These are phyloP conservation scores for Amphiura filiformis DNA, from an alignment of 35 echinoderm and acorn worm species.

Conservation along the genomic window DNA sequence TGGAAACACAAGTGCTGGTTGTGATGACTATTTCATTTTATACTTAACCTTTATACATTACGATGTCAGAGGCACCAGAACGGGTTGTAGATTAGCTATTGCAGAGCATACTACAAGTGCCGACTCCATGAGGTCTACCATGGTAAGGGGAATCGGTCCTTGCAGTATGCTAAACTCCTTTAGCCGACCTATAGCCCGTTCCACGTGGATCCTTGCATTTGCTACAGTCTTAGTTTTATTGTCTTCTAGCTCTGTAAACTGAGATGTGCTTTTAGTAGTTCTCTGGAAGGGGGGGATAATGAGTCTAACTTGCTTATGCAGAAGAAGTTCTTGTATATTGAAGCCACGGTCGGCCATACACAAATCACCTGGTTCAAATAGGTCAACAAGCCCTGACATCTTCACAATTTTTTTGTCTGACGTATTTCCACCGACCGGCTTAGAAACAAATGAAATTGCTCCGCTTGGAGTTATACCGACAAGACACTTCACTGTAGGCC, in stretches of 20 bases:
- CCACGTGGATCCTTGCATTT: conserved; percentile 74
- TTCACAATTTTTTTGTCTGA: conserved; percentile 65
- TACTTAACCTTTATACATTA: neutral
- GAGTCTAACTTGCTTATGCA: conserved; percentile 65
- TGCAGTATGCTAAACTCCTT: conserved; percentile 75
- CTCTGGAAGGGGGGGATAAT: conserved; percentile 71
- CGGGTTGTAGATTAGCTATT: conserved; percentile 64
- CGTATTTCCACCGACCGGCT: conserved; percentile 64
- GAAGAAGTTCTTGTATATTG: conserved; percentile 80
- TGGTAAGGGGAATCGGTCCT: conserved; percentile 58
- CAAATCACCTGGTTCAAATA: conserved; percentile 65
- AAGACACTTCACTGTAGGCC: conserved; percentile 51
- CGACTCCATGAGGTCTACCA: conserved; percentile 75
- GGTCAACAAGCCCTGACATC: conserved; percentile 44
- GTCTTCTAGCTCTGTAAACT: conserved; percentile 55
- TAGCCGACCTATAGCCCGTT: conserved; percentile 65
- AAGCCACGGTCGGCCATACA: conserved; percentile 79
- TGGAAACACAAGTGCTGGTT: neutral
- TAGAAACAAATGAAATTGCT: conserved; percentile 66
- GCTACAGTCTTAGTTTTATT: conserved; percentile 65
- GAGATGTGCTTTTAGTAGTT: conserved; percentile 41
- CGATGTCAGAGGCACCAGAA: conserved; percentile 26
- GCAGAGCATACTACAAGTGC: conserved; percentile 67
- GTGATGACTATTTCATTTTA: neutral
- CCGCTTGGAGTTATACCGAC: conserved; percentile 70